A percentile compares a stretch with the other conserved stretches of the same genome.
Evolutionary conservation across 2,113 vertebrate genomes (phyloP).

Genomic region (Dendrocopos noguchii): DNA sequence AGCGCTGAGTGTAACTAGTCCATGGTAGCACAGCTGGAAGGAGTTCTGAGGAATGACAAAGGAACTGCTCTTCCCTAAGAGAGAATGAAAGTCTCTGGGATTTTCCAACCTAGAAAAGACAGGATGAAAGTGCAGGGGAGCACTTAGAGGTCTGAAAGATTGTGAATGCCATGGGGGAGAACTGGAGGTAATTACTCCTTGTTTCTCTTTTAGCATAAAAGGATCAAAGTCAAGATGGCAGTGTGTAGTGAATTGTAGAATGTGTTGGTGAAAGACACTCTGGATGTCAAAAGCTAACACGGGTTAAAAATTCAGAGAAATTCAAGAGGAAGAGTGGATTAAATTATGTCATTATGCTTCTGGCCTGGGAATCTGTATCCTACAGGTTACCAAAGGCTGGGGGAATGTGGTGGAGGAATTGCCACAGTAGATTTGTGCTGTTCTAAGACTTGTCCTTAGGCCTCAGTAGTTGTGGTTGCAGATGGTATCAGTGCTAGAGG

Average conservation of each 20-base stretch:
- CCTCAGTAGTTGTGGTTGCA: not conserved
- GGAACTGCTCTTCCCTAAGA: not conserved
- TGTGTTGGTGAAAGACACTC: not conserved
- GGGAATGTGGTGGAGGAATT: not conserved
- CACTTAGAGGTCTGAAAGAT: not conserved
- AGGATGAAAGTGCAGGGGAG: not conserved
- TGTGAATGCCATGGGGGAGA: not conserved
- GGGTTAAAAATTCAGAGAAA: not conserved
- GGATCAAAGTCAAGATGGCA: not conserved
- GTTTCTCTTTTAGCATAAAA: not conserved
- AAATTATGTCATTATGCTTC: not conserved
- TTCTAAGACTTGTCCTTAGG: not conserved
- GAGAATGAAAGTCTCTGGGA: not conserved
- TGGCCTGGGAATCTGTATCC: not conserved
- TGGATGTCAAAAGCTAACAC: not conserved
- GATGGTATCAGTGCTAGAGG: not conserved
- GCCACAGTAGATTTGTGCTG: not conserved
- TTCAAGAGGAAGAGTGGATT: not conserved
- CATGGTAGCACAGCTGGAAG: not conserved
- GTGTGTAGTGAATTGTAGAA: fast-evolving
- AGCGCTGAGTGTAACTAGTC: not conserved
- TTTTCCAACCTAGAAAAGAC: not conserved
- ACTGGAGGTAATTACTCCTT: not conserved
- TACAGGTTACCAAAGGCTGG: not conserved
- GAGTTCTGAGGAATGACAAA: not conserved